phyloP scores from a whole-genome alignment of 2,888 invertebrate genomes.

The Rotaria macrura region DNA sequence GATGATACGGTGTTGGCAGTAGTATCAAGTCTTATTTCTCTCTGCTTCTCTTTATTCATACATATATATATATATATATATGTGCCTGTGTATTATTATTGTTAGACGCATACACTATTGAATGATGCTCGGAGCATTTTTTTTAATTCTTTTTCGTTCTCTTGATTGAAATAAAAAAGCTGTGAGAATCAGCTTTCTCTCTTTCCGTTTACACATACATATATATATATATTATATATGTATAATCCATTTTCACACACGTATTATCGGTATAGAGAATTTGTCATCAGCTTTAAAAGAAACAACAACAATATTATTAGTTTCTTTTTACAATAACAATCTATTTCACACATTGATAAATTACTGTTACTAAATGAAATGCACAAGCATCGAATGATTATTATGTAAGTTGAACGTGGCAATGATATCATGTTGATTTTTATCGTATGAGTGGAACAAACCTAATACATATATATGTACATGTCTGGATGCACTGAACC shows the following conservation, averaged over 20 bases:
- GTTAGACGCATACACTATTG: neutral
- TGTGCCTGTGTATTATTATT: neutral
- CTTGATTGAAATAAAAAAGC: conserved; percentile 6
- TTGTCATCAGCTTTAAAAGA: neutral
- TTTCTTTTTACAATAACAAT: neutral
- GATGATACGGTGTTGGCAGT: neutral
- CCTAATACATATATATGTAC: neutral
- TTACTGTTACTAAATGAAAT: neutral
- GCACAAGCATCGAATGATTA: neutral
- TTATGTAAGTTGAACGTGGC: neutral
- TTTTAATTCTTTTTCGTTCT: neutral
- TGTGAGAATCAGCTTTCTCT: conserved; percentile 9
- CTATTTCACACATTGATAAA: neutral
- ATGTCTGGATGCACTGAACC: neutral
- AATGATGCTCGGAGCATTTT: neutral
- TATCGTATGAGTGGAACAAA: neutral
- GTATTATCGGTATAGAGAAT: neutral
- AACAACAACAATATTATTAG: neutral
- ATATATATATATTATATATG: too few species aligned
- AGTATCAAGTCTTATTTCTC: neutral
- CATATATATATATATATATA: neutral
- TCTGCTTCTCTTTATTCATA: neutral
- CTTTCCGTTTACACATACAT: neutral
- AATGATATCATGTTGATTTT: neutral
- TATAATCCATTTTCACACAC: conserved; percentile 9